Evolutionary conservation across 1,140 invertebrate genomes (phyloP).

Genomic region (Zelostemma sp.): DNA sequence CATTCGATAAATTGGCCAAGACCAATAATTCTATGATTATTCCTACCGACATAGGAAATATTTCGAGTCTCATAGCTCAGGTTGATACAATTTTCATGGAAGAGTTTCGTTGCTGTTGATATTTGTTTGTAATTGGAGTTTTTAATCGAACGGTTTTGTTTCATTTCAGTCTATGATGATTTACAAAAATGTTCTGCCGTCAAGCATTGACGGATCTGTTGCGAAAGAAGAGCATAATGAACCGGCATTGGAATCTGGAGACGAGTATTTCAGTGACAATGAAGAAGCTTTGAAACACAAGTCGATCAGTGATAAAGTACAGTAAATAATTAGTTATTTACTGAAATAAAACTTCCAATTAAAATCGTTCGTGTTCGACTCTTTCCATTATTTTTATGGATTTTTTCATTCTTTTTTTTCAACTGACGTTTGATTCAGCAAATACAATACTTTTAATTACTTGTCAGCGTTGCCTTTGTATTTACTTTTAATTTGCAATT

Average conservation of each 20-base stretch:
- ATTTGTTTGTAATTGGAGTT: not conserved
- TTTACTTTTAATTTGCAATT: no score
- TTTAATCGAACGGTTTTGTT: constrained; percentile 12
- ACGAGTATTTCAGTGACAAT: constrained; percentile 74
- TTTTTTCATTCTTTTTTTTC: not conserved
- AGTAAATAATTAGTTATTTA: constrained; percentile 49
- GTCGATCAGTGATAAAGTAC: constrained; percentile 41
- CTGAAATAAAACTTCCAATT: constrained; percentile 41
- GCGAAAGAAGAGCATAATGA: not conserved
- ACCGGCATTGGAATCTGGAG: constrained; percentile 27
- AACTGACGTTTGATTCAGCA: no score
- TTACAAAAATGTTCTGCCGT: constrained; percentile 73
- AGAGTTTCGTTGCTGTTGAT: not conserved
- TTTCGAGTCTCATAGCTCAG: constrained; percentile 87
- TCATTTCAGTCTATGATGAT: constrained; percentile 76
- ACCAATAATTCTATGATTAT: constrained; percentile 95
- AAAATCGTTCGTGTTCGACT: constrained; percentile 4
- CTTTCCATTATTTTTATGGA: not conserved
- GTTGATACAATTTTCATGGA: constrained; percentile 55
- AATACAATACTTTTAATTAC: no score
- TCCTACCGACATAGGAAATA: constrained; percentile 90
- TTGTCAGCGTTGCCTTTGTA: no score
- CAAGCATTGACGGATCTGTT: not conserved
- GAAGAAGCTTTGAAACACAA: constrained; percentile 65
- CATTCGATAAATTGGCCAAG: constrained; percentile 94